Evolutionary conservation across 2,888 invertebrate species (phyloP).

Genomic region (Stratiomys singularior): DNA sequence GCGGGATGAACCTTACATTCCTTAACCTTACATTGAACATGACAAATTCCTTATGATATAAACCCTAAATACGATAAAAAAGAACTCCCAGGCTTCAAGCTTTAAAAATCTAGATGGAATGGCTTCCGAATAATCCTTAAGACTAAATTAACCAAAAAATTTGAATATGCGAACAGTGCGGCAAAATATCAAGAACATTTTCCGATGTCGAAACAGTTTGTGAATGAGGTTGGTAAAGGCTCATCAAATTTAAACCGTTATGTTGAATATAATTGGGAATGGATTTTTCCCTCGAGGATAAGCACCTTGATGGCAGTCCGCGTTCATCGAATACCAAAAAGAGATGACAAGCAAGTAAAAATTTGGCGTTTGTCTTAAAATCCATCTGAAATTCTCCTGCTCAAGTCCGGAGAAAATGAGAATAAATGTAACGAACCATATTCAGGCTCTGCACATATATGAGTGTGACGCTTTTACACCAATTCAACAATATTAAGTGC

Average conservation of each 20-base stretch:
- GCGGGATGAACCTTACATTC: too few relatives aligned
- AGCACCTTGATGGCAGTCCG: constrained; percentile 28
- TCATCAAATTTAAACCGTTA: constrained; percentile 41
- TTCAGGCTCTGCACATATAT: not conserved
- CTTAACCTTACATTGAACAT: too few relatives aligned
- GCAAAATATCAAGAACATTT: too few relatives aligned
- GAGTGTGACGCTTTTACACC: not conserved
- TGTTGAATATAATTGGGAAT: constrained; percentile 20
- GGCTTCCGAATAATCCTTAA: too few relatives aligned
- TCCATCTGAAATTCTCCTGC: not conserved
- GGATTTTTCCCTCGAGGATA: not conserved
- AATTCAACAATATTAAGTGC: constrained; percentile 42
- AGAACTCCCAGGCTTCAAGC: too few relatives aligned
- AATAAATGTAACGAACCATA: not conserved
- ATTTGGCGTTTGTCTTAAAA: too few relatives aligned
- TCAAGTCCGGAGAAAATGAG: constrained; percentile 19
- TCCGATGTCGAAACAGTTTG: too few relatives aligned
- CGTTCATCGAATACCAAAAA: constrained; percentile 16
- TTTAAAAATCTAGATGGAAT: too few relatives aligned
- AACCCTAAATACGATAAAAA: too few relatives aligned
- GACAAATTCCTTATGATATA: too few relatives aligned
- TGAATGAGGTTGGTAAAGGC: constrained; percentile 27
- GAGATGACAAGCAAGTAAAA: constrained; percentile 8
- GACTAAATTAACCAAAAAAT: too few relatives aligned
- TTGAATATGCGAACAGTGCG: too few relatives aligned